Evolutionary conservation across 2,888 invertebrate species (phyloP).

Genomic region (Calephelis perditalis): DNA sequence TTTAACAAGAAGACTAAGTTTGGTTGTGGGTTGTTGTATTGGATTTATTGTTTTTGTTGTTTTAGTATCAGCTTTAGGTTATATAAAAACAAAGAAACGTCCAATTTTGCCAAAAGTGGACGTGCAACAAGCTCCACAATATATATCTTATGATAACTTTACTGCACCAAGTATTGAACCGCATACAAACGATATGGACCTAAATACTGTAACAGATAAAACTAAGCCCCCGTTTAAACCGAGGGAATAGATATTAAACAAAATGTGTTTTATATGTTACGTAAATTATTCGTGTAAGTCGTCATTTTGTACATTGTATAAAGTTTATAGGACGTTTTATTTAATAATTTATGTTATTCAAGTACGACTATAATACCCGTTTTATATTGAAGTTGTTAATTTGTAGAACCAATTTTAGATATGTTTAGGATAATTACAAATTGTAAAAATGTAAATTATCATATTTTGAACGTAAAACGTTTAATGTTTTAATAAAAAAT

Average conservation of each 20-base stretch:
- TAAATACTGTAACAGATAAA: conserved; percentile 67
- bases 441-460: conserved; percentile 20
- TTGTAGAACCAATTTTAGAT: conserved; percentile 16
- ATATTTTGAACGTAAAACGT: conserved; percentile 25
- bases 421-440: conserved; percentile 17
- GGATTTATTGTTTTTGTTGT: conserved; percentile 91
- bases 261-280: neutral
- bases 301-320: conserved; percentile 12
- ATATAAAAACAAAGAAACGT: conserved; percentile 91
- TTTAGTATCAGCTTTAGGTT: conserved; percentile 89
- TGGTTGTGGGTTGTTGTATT: conserved; percentile 92
- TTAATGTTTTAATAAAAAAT: conserved; percentile 19
- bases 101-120: conserved; percentile 85
- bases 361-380: neutral
- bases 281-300: neutral
- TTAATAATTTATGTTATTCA: neutral
- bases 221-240: conserved; percentile 40
- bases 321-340: conserved; percentile 16
- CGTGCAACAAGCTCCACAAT: conserved; percentile 85
- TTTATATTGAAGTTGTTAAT: conserved; percentile 12
- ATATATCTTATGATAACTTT: conserved; percentile 84
- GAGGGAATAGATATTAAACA: conserved; percentile 22
- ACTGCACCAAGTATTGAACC: conserved; percentile 57
- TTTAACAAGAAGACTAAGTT: conserved; percentile 87
- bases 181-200: conserved; percentile 65